Evolutionary conservation across 2,888 invertebrate species (phyloP).

Genomic region (Linnaemya tessellans): DNA sequence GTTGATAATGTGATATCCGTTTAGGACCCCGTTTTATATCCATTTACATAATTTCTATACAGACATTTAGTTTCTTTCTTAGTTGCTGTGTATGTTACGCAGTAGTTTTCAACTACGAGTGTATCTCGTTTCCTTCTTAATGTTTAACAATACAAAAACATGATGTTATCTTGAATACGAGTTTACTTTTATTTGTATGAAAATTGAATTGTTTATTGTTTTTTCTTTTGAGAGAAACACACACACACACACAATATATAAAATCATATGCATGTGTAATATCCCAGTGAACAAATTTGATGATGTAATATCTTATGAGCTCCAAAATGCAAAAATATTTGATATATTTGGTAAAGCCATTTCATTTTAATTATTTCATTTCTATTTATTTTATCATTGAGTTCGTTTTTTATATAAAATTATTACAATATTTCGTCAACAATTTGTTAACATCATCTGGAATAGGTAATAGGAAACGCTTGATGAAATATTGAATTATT

Average conservation of each 20-base stretch:
- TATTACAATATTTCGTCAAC: too few species aligned
- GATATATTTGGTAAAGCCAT: too few species aligned
- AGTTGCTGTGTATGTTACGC: not conserved
- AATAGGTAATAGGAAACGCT: too few species aligned
- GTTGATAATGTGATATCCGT: constrained; percentile 57
- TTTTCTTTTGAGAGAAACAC: not conserved
- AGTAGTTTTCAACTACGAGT: constrained; percentile 17
- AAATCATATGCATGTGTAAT: not conserved
- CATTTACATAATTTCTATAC: constrained; percentile 7
- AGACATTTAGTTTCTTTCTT: not conserved
- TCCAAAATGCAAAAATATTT: too few species aligned
- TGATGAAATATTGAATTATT: too few species aligned
- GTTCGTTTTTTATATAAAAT: too few species aligned
- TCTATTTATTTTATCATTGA: too few species aligned
- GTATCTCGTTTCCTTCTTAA: constrained; percentile 50
- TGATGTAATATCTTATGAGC: too few species aligned
- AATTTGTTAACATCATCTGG: too few species aligned
- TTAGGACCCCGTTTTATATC: constrained; percentile 43
- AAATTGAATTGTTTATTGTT: constrained; percentile 62
- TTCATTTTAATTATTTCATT: too few species aligned
- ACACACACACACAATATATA: not conserved
- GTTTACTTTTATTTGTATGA: constrained; percentile 52
- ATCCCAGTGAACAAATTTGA: too few species aligned
- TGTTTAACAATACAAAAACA: constrained; percentile 56
- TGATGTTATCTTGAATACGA: constrained; percentile 63